Percentiles rank a stretch among this genome's conserved stretches.
phyloP scores from a whole-genome alignment of 2,113 vertebrate genomes.

The Candoia aspera region DNA sequence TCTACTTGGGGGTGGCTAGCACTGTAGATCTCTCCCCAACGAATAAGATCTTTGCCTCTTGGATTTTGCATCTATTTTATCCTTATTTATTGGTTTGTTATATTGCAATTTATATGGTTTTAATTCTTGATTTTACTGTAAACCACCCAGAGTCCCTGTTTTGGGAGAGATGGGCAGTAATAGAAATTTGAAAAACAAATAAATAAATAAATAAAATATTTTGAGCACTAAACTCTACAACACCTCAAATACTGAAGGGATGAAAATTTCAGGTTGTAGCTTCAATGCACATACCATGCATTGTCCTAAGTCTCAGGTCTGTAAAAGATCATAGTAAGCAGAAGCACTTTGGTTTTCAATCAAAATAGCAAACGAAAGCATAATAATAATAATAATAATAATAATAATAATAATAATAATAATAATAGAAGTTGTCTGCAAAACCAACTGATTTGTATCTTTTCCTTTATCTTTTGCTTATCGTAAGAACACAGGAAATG shows the following conservation, averaged over 20 bases:
- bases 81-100: too few species aligned
- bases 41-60: too few species aligned
- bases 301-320: background rate
- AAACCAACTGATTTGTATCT: background rate
- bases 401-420: background rate
- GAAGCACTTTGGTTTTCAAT: background rate
- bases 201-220: too few species aligned
- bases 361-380: background rate
- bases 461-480: background rate
- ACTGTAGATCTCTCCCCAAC: too few species aligned
- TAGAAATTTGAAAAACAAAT: too few species aligned
- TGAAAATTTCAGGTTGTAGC: background rate
- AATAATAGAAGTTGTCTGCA: background rate
- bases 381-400: background rate
- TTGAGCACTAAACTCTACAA: background rate
- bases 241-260: background rate
- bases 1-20: too few species aligned
- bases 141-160: too few species aligned
- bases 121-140: too few species aligned
- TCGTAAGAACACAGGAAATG: background rate
- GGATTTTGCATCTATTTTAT: too few species aligned
- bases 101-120: too few species aligned
- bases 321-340: background rate
- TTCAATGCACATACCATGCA: background rate
- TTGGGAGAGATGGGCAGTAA: too few species aligned